A percentile compares a stretch with the other conserved stretches of the same genome.
Conservation (phyloP, 2,113 vertebrate genomes). For the Rhinoptilus africanus region DNA sequence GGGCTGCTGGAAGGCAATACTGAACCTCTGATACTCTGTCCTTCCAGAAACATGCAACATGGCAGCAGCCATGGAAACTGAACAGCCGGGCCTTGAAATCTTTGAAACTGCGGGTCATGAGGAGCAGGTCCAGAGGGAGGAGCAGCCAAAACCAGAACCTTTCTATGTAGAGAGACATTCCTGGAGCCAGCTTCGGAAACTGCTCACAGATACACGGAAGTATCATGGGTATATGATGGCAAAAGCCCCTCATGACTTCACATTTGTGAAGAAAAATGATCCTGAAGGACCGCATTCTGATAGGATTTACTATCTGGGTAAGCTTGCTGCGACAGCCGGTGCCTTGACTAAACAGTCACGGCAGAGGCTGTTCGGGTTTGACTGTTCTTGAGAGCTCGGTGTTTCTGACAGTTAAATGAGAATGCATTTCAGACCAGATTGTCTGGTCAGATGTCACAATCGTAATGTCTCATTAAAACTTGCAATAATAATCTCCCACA, state of each 20-base stretch:
- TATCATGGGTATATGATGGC: constrained; percentile 83
- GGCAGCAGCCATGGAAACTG: constrained; percentile 86
- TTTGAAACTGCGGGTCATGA: constrained; percentile 73
- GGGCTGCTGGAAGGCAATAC: background rate
- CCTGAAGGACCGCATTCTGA: constrained; percentile 79
- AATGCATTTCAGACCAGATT: background rate
- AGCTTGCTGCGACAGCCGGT: background rate
- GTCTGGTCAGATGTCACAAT: background rate
- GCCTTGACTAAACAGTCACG: background rate
- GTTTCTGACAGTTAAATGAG: background rate
- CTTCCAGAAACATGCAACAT: constrained; percentile 80
- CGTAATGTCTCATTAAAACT: background rate
- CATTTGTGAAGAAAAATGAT: constrained; percentile 80
- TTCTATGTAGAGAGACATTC: constrained; percentile 82
- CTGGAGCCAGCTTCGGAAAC: constrained; percentile 83
- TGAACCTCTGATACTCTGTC: constrained; percentile 2
- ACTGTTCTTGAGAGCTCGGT: background rate
- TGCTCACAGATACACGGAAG: constrained; percentile 80
- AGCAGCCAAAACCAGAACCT: constrained; percentile 72
- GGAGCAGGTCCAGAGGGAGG: constrained; percentile 64
- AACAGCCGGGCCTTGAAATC: constrained; percentile 79
- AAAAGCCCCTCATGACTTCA: constrained; percentile 83
- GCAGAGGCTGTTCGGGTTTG: background rate
- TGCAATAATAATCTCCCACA: background rate
- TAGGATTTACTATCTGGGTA: constrained; percentile 82